Evolutionary conservation across 2,797 vertebrate species (phyloP), one percentile per base, ranked within the genome.

Genomic region (Sphaeramia orbicularis): DNA sequence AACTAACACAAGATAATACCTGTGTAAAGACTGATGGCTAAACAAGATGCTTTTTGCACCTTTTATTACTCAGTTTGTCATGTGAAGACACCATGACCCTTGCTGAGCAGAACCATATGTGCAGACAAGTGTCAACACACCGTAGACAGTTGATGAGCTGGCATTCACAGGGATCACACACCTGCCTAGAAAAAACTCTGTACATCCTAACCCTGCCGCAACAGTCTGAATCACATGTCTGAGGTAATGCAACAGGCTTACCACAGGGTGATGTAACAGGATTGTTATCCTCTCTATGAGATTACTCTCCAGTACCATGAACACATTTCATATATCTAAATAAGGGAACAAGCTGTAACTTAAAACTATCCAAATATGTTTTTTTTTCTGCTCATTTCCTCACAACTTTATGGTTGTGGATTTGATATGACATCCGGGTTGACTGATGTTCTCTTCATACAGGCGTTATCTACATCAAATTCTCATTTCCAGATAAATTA

Each of bases 231-330:
- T 76, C 86, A 79, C 85, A 63, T 76, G 81, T 75, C 49, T 76
- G 60, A 74, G 71, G 61, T 70, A 80, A 78, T 42, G 14, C 69
- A 45, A 15, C 42, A 45, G 67, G 76, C 74, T 87, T 83, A 86
- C 56, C 7, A 54, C 24, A 11, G 8, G 15, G 48, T 90, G 87
- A 89, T 65, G 81, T 83, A 88, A 91, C 77, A 59, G 80, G 74
- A 78, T 61, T 40, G 37, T 64, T 56, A 60, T 69, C 59, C 61
- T 75, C 56, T 51, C 24, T 16, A 12, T 7, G 32, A 74, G 78
- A 82, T 85, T 78, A 83, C 44, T 50, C 56, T 14, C 30, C 65
- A 13, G 30, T 49, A 40, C 16, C 35, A 50, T 16, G 36, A 37
- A 59, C 59, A 50, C 18, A 30, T 48, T 65, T 44, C 24, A 64